These are phyloP conservation scores for Rhingia rostrata DNA, from an alignment of 2,888 invertebrate species.

Conservation along the genomic window DNA sequence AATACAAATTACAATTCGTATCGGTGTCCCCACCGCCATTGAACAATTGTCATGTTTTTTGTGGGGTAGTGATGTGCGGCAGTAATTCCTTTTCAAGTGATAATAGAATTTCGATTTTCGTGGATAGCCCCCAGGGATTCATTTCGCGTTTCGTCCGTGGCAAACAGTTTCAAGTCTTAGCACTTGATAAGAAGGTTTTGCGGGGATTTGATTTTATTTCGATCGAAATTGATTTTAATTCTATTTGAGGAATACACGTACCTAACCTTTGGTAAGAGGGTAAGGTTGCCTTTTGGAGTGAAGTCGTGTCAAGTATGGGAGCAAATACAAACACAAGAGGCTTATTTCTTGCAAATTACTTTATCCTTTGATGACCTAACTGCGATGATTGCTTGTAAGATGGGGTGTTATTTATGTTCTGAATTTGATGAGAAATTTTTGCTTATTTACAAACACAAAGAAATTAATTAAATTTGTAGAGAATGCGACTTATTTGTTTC, in stretches of 20 bases:
- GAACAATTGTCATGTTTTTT: conserved; percentile 14
- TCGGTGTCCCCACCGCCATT: neutral
- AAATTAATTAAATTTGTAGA: no score
- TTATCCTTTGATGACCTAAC: no score
- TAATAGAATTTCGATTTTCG: conserved; percentile 39
- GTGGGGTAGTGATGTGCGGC: conserved; percentile 5
- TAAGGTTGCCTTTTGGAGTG: no score
- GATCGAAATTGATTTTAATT: conserved; percentile 52
- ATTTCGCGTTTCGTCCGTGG: conserved; percentile 10
- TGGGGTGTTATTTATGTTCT: no score
- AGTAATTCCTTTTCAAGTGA: conserved; percentile 42
- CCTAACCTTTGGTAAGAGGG: conserved; percentile 23
- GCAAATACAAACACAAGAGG: no score
- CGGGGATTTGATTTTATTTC: conserved; percentile 44
- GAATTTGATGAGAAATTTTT: no score
- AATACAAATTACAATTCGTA: conserved; percentile 37
- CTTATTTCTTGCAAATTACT: no score
- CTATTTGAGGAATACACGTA: conserved; percentile 3
- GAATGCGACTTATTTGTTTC: no score
- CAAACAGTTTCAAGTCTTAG: conserved; percentile 43
- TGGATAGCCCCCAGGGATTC: conserved; percentile 4
- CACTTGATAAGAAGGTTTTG: conserved; percentile 27
- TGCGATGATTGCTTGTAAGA: no score
- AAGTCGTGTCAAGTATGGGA: no score
- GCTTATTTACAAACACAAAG: no score